Evolutionary conservation across 2,113 vertebrate species (phyloP).

Genomic region (Aphelocoma coerulescens): DNA sequence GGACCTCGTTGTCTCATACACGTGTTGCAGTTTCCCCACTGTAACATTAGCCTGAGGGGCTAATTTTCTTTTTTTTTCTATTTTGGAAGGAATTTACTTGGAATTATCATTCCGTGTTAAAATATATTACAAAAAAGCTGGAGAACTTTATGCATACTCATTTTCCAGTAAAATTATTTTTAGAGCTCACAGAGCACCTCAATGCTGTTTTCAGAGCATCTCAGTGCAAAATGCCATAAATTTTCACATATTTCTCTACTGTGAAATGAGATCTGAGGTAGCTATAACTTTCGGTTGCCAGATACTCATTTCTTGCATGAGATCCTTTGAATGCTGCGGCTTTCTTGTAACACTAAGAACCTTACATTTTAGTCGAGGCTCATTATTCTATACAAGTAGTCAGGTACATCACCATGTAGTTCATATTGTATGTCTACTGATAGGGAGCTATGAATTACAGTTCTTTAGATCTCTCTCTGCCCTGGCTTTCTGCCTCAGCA

Average conservation of each 20-base stretch:
- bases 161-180: slow-evolving; percentile 52
- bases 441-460: not conserved
- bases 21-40: no score
- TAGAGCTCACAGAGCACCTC: not conserved
- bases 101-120: not conserved
- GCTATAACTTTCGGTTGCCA: not conserved
- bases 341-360: not conserved
- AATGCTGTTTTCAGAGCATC: not conserved
- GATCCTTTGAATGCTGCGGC: not conserved
- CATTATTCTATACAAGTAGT: not conserved
- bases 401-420: not conserved
- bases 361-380: not conserved
- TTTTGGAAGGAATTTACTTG: not conserved
- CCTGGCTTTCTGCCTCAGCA: not conserved
- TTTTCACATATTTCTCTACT: not conserved
- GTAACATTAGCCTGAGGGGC: not conserved
- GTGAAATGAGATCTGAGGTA: not conserved
- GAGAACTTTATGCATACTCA: not conserved
- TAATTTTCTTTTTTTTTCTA: not conserved
- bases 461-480: not conserved
- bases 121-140: not conserved
- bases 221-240: not conserved
- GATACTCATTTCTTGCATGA: slow-evolving; percentile 25
- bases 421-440: not conserved
- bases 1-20: no score